Evolutionary conservation across 2,888 invertebrate genomes (phyloP).

Genomic region (Scaptomyza tumidula): DNA sequence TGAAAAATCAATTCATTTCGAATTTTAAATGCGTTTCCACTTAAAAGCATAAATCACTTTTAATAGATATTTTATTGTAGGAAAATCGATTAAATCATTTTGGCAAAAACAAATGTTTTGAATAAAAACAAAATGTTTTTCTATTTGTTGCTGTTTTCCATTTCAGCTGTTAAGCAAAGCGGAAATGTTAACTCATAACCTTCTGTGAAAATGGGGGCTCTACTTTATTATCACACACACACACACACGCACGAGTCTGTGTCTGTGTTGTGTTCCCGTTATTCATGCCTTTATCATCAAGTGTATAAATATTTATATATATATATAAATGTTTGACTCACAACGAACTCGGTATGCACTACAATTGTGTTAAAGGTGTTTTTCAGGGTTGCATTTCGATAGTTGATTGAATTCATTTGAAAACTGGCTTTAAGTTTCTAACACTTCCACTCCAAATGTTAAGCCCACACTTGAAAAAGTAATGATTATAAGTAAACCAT

Average conservation of each 20-base stretch:
- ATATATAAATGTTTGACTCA: conserved; percentile 3
- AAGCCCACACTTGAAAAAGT: conserved; percentile 14
- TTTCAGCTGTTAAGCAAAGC: background rate
- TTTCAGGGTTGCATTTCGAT: background rate
- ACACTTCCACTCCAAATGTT: conserved; percentile 22
- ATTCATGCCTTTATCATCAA: background rate
- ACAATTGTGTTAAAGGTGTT: background rate
- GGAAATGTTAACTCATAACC: conserved; percentile 1
- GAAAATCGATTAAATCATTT: background rate
- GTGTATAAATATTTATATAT: background rate
- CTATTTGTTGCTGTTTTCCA: too few species aligned
- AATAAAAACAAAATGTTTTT: background rate
- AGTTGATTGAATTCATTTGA: background rate
- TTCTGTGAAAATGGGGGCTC: background rate
- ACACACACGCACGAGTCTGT: too few species aligned
- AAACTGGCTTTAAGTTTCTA: background rate
- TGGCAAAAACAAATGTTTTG: background rate
- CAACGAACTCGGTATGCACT: background rate
- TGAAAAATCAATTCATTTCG: too few species aligned
- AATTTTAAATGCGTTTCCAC: too few species aligned
- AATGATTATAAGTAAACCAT: too few species aligned
- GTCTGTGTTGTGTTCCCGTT: conserved; percentile 1
- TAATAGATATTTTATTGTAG: background rate
- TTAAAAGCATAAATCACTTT: background rate
- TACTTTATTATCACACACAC: background rate